A percentile compares a stretch with the other conserved stretches of the same genome.
phyloP scores from a whole-genome alignment of 37 sponge, comb jelly and placozoan genomes.

The Beroe ovata region DNA sequence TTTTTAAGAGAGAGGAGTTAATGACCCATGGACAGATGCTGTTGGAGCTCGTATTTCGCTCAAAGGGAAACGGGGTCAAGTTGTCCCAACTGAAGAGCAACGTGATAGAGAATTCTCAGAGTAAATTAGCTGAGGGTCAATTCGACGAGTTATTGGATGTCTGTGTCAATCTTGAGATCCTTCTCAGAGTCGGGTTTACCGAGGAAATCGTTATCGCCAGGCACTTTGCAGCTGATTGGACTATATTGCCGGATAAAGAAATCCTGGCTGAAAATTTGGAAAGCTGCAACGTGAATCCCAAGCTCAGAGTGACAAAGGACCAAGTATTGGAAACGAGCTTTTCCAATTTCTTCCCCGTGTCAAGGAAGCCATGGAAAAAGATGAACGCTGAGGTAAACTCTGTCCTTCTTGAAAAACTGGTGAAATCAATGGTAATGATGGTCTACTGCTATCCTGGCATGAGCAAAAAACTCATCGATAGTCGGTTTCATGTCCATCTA shows the following conservation, averaged over 20 bases:
- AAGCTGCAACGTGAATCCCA: not conserved
- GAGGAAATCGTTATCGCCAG: not conserved
- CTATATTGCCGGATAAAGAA: not conserved
- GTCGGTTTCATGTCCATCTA: not conserved
- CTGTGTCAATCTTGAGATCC: conserved; percentile 1
- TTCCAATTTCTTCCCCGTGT: not conserved
- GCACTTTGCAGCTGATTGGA: not conserved
- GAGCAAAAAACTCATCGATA: conserved; percentile 14
- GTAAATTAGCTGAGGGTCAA: not conserved
- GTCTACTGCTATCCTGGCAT: conserved; percentile 41
- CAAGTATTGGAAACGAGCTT: not conserved
- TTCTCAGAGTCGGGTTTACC: not conserved
- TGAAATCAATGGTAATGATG: not conserved
- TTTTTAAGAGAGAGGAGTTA: not conserved
- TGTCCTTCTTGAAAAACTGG: not conserved
- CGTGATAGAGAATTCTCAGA: not conserved
- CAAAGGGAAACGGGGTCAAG: not conserved
- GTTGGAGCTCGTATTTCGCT: not conserved
- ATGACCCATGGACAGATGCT: not conserved
- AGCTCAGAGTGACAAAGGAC: not conserved
- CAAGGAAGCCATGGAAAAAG: conserved; percentile 17
- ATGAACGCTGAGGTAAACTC: conserved; percentile 11
- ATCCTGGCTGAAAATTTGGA: not conserved
- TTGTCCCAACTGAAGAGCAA: not conserved
- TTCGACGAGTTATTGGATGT: not conserved